Evolutionary conservation across 2,888 invertebrate genomes (phyloP).

Genomic region (Blomia tropicalis): DNA sequence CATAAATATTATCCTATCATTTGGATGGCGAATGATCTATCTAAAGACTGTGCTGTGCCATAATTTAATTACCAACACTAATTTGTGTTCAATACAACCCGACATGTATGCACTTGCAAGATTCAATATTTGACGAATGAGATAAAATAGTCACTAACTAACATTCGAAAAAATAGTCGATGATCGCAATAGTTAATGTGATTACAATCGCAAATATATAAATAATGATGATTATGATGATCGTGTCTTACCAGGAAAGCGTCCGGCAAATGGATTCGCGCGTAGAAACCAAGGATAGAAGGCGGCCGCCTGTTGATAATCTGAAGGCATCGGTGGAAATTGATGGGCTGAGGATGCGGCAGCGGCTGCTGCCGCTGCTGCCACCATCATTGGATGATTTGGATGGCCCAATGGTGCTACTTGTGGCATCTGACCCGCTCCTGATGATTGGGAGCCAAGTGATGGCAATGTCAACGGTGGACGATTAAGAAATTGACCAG

Average conservation of each 20-base stretch:
- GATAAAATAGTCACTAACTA: too few species aligned
- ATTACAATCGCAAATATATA: background rate
- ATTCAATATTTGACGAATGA: too few species aligned
- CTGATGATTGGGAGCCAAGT: background rate
- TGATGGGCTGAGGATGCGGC: conserved; percentile 1
- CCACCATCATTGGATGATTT: conserved; percentile 18
- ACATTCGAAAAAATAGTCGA: too few species aligned
- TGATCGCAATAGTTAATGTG: too few species aligned
- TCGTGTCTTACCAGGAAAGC: conserved; percentile 20
- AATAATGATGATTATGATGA: background rate
- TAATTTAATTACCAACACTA: conserved; percentile 12
- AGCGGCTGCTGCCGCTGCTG: conserved; percentile 16
- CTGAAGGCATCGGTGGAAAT: conserved; percentile 15
- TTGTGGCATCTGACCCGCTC: background rate
- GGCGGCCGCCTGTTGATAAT: conserved; percentile 20
- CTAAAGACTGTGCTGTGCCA: background rate
- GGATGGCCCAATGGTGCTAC: background rate
- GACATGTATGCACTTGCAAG: background rate
- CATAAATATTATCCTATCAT: background rate
- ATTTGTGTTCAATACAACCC: background rate
- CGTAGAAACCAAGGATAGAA: conserved; percentile 22
- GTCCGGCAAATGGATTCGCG: conserved; percentile 19
- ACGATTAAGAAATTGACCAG: conserved; percentile 1
- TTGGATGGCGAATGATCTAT: background rate
- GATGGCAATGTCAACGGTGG: background rate